Evolutionary conservation across 2,888 invertebrate species (phyloP).

Genomic region (Eumerus sabulonum): DNA sequence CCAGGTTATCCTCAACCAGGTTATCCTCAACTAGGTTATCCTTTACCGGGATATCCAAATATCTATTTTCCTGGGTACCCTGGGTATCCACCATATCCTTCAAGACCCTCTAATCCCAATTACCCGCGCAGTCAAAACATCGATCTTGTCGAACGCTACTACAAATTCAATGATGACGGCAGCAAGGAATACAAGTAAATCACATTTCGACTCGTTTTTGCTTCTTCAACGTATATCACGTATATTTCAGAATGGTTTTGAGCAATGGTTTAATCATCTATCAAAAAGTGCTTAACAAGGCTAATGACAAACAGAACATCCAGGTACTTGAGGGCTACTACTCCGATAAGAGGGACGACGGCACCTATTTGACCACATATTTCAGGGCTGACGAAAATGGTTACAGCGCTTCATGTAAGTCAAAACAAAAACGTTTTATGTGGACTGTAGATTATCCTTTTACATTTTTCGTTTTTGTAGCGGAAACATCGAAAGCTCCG

Average conservation of each 20-base stretch:
- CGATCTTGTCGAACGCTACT: constrained; percentile 40
- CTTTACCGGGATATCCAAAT: not conserved
- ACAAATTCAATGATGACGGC: constrained; percentile 49
- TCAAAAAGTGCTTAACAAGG: constrained; percentile 35
- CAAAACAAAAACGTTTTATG: not conserved
- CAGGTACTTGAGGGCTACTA: constrained; percentile 52
- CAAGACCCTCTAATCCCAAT: not conserved
- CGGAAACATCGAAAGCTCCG: constrained; percentile 34
- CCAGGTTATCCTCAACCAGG: not conserved
- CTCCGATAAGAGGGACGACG: constrained; percentile 37
- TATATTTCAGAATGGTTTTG: constrained; percentile 25
- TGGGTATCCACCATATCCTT: constrained; percentile 3
- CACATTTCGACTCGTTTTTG: not conserved
- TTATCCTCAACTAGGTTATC: not conserved
- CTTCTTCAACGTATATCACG: not conserved
- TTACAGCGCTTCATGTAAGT: constrained; percentile 44
- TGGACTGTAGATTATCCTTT: not conserved
- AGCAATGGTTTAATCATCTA: constrained; percentile 50
- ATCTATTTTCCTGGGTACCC: too few species aligned
- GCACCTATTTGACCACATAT: constrained; percentile 40
- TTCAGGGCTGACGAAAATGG: constrained; percentile 44
- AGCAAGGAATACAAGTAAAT: constrained; percentile 59
- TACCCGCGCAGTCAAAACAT: constrained; percentile 17
- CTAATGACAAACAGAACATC: constrained; percentile 20
- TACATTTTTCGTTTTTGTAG: constrained; percentile 15